Evolutionary conservation across 2,888 invertebrate species (phyloP).

Genomic region (Diachrysia chrysitis): DNA sequence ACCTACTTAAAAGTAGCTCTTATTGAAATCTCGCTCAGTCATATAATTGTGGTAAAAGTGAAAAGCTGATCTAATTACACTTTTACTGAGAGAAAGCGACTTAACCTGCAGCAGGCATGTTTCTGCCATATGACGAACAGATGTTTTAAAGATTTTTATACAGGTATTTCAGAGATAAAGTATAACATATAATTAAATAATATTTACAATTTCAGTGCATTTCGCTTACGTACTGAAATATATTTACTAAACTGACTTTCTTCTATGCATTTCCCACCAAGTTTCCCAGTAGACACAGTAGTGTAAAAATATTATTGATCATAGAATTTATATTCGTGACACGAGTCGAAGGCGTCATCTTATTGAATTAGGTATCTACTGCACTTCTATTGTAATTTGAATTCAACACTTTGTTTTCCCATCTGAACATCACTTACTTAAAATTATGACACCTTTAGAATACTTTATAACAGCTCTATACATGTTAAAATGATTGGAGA

Average conservation of each 20-base stretch:
- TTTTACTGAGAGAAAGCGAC: background rate
- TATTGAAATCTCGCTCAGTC: background rate
- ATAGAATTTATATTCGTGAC: background rate
- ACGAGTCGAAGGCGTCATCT: background rate
- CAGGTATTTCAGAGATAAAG: background rate
- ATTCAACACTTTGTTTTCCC: no score
- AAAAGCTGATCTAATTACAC: constrained; percentile 4
- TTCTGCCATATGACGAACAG: background rate
- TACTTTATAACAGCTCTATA: no score
- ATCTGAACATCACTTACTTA: background rate
- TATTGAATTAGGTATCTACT: background rate
- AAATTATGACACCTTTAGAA: no score
- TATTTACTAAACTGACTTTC: background rate
- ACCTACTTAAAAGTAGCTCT: no score
- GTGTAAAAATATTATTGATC: constrained; percentile 5
- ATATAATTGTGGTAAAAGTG: constrained; percentile 4
- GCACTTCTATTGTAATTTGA: background rate
- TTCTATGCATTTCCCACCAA: background rate
- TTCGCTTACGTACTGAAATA: background rate
- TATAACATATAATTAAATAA: background rate
- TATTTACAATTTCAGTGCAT: constrained; percentile 5
- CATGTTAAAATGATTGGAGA: no score
- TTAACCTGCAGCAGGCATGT: background rate
- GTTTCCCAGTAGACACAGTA: background rate
- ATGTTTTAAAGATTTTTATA: background rate